Evolutionary conservation across 2,888 invertebrate species (phyloP).

Genomic region (Drosophila niveifrons): DNA sequence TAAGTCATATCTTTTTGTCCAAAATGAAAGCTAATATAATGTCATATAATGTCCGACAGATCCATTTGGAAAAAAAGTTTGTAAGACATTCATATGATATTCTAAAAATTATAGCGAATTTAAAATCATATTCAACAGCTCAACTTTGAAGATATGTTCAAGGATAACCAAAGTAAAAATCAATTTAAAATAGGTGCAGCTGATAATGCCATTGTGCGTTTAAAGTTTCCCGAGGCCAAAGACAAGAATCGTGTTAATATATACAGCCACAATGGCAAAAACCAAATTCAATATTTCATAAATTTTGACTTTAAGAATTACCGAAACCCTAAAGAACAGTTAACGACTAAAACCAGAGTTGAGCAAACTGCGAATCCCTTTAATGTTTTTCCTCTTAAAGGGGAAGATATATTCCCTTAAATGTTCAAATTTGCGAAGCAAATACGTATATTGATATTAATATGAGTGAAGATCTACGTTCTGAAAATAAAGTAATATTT

Average conservation of each 20-base stretch:
- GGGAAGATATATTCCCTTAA: conserved; percentile 22
- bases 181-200: conserved; percentile 26
- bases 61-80: conserved; percentile 4
- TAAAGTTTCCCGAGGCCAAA: background rate
- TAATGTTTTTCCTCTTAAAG: conserved; percentile 49
- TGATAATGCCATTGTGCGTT: conserved; percentile 8
- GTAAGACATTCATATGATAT: conserved; percentile 1
- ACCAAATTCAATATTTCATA: conserved; percentile 17
- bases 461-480: too few relatives aligned
- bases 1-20: conserved; percentile 1
- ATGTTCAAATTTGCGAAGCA: background rate
- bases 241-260: background rate
- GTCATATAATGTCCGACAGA: conserved; percentile 6
- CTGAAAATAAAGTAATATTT: background rate
- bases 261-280: background rate
- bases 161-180: background rate
- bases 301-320: conserved; percentile 48
- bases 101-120: background rate
- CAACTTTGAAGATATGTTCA: conserved; percentile 5
- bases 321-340: background rate
- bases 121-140: conserved; percentile 4
- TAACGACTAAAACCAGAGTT: background rate
- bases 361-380: background rate
- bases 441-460: too few relatives aligned
- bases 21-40: background rate